phyloP scores from a whole-genome alignment of 2,797 vertebrate species.

The Odontamblyopus rebecca region DNA sequence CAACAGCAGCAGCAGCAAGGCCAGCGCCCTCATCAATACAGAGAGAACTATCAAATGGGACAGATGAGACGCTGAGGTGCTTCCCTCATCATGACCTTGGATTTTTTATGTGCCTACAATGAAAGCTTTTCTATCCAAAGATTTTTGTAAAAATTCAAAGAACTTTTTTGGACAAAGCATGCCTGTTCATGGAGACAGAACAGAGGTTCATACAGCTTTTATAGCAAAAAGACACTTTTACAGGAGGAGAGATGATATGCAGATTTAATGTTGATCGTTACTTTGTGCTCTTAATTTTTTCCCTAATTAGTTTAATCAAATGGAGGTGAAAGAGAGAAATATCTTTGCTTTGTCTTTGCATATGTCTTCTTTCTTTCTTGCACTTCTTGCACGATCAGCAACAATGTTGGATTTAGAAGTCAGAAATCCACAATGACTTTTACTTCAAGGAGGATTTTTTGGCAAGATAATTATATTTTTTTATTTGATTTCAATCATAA shows the following conservation, averaged over 20 bases:
- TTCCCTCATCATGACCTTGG: conserved; percentile 51
- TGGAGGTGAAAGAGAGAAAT: conserved; percentile 54
- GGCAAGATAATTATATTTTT: conserved; percentile 83
- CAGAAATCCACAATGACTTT: conserved; percentile 74
- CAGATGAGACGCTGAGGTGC: conserved; percentile 93
- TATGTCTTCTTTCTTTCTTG: conserved; percentile 47
- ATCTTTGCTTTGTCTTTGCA: conserved; percentile 21
- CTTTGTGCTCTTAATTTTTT: conserved; percentile 52
- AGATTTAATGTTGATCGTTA: conserved; percentile 55
- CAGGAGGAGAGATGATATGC: conserved; percentile 54
- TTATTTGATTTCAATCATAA: conserved; percentile 76
- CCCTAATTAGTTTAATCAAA: conserved; percentile 24
- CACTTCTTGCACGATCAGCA: conserved; percentile 69
- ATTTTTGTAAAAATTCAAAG: conserved; percentile 82
- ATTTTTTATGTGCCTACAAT: conserved; percentile 7
- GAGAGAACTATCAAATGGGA: conserved; percentile 97
- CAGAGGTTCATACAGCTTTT: conserved; percentile 75
- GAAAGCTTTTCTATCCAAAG: conserved; percentile 84
- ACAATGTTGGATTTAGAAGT: conserved; percentile 76
- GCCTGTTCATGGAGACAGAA: conserved; percentile 75
- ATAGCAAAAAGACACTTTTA: conserved; percentile 55
- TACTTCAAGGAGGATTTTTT: conserved; percentile 76
- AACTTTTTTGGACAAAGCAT: conserved; percentile 68
- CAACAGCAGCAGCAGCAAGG: conserved; percentile 68
- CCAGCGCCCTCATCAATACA: conserved; percentile 88